Conservation (phyloP, 2,888 invertebrate species). For the Argyresthia goedartella region DNA sequence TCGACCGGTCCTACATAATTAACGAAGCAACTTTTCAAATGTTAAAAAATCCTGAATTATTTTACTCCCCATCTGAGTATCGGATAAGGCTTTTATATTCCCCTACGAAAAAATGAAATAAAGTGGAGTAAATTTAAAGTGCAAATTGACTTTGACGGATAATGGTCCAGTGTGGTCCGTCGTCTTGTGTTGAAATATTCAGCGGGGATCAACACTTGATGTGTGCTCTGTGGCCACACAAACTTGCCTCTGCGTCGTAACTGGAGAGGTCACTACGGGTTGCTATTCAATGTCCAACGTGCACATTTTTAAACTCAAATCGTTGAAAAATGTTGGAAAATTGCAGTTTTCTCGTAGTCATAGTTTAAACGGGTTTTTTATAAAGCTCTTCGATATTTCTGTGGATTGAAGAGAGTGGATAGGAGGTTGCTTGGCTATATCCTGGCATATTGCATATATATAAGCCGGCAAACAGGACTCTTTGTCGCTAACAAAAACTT, state of each 20-base stretch:
- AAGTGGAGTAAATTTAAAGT: slow-evolving; percentile 55
- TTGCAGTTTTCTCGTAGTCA: not conserved
- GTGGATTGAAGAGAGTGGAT: too few species aligned
- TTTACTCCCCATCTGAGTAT: slow-evolving; percentile 25
- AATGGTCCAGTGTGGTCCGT: slow-evolving; percentile 42
- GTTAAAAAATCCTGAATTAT: slow-evolving; percentile 49
- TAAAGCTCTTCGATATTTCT: too few species aligned
- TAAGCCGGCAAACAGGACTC: too few species aligned
- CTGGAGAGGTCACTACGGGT: too few species aligned
- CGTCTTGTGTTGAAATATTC: slow-evolving; percentile 58
- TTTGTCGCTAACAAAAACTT: too few species aligned
- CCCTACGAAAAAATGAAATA: slow-evolving; percentile 49
- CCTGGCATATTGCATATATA: too few species aligned
- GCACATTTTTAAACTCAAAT: not conserved
- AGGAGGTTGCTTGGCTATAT: too few species aligned
- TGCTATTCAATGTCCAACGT: not conserved
- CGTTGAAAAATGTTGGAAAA: not conserved
- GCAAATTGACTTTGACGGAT: slow-evolving; percentile 64
- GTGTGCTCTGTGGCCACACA: slow-evolving; percentile 11
- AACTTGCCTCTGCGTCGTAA: not conserved
- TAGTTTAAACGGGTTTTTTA: too few species aligned
- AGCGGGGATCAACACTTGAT: slow-evolving; percentile 38
- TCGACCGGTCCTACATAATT: slow-evolving; percentile 22
- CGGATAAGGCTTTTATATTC: slow-evolving; percentile 60
- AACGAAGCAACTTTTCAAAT: slow-evolving; percentile 47